A percentile compares a stretch with the other conserved stretches of the same genome.
phyloP scores from a whole-genome alignment of 2,113 vertebrate species.

The Nannospalax galili region DNA sequence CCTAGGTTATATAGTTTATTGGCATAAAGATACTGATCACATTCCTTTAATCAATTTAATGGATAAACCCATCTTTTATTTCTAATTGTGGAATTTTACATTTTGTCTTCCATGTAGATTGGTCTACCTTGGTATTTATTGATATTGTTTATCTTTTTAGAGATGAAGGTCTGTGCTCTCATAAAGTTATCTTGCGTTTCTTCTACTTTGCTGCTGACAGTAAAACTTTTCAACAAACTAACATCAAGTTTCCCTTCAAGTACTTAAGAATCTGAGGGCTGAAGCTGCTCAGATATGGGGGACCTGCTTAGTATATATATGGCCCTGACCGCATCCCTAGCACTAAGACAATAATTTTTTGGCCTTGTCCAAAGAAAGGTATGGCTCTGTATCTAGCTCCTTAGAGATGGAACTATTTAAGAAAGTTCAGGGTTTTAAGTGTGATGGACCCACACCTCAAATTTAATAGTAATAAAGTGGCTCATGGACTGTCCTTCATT shows the following conservation, averaged over 20 bases:
- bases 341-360: background rate
- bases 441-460: background rate
- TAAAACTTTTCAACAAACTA: background rate
- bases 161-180: too few relatives aligned
- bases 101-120: background rate
- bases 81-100: background rate
- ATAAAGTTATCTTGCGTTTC: too few relatives aligned
- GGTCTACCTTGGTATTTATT: background rate
- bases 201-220: too few relatives aligned
- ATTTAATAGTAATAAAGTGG: background rate
- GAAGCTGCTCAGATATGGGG: background rate
- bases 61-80: background rate
- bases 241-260: background rate
- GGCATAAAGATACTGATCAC: background rate
- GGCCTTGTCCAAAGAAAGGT: slow-evolving; percentile 8
- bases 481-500: background rate
- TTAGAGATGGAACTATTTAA: background rate
- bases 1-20: background rate
- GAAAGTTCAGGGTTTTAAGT: background rate
- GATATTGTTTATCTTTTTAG: background rate
- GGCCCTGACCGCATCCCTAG: background rate
- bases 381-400: background rate
- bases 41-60: background rate
- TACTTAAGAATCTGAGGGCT: background rate
- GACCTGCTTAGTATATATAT: background rate